Evolutionary conservation across 30 jellyfish, hydroid and myxozoan genomes (phyloP).

Genomic region (Hydractinia symbiolongicarpus): DNA sequence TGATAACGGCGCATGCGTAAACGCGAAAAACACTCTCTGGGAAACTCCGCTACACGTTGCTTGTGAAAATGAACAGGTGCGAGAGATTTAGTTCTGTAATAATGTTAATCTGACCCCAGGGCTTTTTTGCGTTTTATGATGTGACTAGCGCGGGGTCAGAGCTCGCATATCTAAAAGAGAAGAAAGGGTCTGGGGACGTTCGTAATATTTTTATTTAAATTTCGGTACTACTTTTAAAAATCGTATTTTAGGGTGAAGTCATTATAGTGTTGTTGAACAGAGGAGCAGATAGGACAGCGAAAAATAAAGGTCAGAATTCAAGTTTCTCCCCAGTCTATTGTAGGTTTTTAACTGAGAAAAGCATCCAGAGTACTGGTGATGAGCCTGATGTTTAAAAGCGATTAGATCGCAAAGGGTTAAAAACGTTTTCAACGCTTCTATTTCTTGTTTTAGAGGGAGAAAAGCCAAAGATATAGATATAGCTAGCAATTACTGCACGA

Average conservation of each 20-base stretch:
- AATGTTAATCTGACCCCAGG: background rate
- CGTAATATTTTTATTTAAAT: background rate
- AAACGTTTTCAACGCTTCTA: too few species aligned
- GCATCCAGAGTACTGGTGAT: too few species aligned
- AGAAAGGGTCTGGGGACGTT: too few species aligned
- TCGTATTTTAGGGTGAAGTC: constrained; percentile 19
- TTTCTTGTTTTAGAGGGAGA: constrained; percentile 24
- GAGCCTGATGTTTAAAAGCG: too few species aligned
- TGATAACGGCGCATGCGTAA: constrained; percentile 26
- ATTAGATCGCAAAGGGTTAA: too few species aligned
- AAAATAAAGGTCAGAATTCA: constrained; percentile 14
- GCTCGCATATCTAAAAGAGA: too few species aligned
- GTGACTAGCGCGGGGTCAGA: too few species aligned
- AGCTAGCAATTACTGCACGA: too few species aligned
- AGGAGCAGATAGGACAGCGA: constrained; percentile 32
- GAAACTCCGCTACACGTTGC: constrained; percentile 40
- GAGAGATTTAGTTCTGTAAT: background rate
- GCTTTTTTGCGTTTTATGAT: background rate
- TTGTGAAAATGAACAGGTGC: constrained; percentile 29
- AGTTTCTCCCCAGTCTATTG: background rate
- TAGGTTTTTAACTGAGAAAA: too few species aligned
- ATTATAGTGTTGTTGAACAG: constrained; percentile 17
- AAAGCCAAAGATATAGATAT: constrained; percentile 22
- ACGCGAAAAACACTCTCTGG: constrained; percentile 27
- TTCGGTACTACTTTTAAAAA: background rate